Percentiles rank a stretch among this genome's conserved stretches.
Evolutionary conservation across 2,113 vertebrate genomes (phyloP).

Genomic region (Numenius arquata): DNA sequence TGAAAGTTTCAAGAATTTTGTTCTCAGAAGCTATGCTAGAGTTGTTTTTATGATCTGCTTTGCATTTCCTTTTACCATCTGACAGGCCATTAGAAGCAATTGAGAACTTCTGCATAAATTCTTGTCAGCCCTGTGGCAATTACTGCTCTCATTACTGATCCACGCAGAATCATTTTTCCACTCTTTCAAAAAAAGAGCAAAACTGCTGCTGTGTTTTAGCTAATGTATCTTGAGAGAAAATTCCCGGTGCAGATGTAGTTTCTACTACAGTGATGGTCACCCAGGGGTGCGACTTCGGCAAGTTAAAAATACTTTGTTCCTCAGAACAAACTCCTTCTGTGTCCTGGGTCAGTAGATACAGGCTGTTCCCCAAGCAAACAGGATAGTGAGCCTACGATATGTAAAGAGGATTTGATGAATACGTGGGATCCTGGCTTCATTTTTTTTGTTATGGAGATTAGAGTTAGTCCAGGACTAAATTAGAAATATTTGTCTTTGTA

Average conservation of each 20-base stretch:
- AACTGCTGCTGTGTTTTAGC: neutral
- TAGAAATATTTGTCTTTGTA: neutral
- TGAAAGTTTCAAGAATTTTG: neutral
- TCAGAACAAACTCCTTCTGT: neutral
- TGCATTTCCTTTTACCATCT: neutral
- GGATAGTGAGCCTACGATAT: accelerated
- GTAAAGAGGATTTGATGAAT: neutral
- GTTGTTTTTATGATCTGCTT: neutral
- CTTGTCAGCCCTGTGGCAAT: constrained; percentile 9
- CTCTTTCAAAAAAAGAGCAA: neutral
- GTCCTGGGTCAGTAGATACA: neutral
- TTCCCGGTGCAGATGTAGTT: neutral
- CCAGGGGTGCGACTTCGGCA: neutral
- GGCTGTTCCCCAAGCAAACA: neutral
- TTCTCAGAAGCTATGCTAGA: neutral
- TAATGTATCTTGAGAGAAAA: neutral
- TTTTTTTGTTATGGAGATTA: neutral
- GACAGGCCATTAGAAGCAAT: constrained; percentile 26
- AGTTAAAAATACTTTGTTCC: neutral
- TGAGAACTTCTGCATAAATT: constrained; percentile 15
- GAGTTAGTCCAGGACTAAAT: neutral
- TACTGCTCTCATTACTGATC: constrained; percentile 12
- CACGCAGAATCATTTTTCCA: neutral
- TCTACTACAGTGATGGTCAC: neutral
- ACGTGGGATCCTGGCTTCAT: neutral